Base-by-base conservation (phyloP, 2,888 invertebrate genomes). In the Sylvicola fuscatus region DNA sequence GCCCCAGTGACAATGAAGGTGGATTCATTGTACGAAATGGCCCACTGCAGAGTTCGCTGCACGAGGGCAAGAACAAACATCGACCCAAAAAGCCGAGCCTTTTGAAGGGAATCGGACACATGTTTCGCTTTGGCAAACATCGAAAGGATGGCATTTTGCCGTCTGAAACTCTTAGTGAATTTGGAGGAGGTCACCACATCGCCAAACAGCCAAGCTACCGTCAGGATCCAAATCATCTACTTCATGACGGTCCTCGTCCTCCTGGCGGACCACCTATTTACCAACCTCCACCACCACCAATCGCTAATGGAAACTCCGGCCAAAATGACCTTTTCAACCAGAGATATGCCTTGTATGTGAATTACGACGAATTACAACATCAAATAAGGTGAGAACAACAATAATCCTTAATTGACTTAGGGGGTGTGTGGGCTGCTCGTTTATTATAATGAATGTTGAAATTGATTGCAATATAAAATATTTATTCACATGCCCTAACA, bases 361-460 rank as follows among this genome's bases (percentile, higher is more conserved):
- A 84, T 57, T 82, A 81, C 48, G 79, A 82, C 52, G 83, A 84
- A 59, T 71, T 84, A 47, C 81, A 82, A 57, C 78, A 75, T 49
- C 81, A 82, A 54, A 63, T 82, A 47, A 81, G 79, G 82, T 81
- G 62, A 71, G 67, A 39, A 38, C 38, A 34, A 42, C 43, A 35
- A 33, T 35, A 21, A 12, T 4, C 5, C 4, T 21, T 21, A 21
- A 6, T 21, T 21, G 4, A 6, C 21, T 21, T 6, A 8, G 21
- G 21, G 21, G 21, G 21, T 4, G 8, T 21, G 8, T 21, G 21
- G 21, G 8, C 8, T 21, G 21, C 21, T 6, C 21, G 21, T 21
- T 21, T n/a, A n/a, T n/a, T n/a, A n/a, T n/a, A n/a, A n/a, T n/a
- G n/a, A n/a, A n/a, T n/a, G n/a, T n/a, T n/a, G n/a, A n/a, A n/a